Conservation (phyloP, 1,140 invertebrate genomes). For the Latrodectus geometricus region DNA sequence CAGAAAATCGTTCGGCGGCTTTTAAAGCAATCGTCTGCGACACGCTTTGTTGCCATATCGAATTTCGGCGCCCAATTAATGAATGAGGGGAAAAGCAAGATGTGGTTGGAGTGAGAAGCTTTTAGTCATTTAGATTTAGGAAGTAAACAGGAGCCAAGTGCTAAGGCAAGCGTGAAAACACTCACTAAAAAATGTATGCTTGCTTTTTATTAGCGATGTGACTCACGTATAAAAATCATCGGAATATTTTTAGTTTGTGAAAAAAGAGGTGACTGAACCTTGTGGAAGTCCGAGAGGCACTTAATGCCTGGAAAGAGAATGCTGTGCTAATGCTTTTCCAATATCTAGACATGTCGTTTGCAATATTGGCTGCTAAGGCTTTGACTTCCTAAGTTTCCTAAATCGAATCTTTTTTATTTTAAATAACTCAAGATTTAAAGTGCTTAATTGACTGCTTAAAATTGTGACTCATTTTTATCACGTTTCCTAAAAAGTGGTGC, state of each 20-base stretch:
- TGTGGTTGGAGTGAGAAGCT: slow-evolving; percentile 3
- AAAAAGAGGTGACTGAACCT: slow-evolving; percentile 44
- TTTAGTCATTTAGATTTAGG: slow-evolving; percentile 36
- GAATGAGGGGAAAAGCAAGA: not conserved
- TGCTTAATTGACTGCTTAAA: too few species aligned
- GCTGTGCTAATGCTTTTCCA: slow-evolving; percentile 34
- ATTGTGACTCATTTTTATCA: too few species aligned
- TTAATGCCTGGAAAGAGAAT: slow-evolving; percentile 22
- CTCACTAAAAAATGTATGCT: slow-evolving; percentile 57
- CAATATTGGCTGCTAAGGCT: too few species aligned
- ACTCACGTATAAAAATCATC: slow-evolving; percentile 41
- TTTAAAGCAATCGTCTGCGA: slow-evolving; percentile 31
- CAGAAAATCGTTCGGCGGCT: not conserved
- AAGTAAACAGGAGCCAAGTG: slow-evolving; percentile 30
- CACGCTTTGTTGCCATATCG: not conserved
- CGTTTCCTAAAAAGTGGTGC: too few species aligned
- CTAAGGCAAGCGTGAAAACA: slow-evolving; percentile 38
- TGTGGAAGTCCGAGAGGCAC: slow-evolving; percentile 6
- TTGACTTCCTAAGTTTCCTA: too few species aligned
- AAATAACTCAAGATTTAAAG: too few species aligned
- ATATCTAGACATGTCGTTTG: not conserved
- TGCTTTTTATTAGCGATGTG: slow-evolving; percentile 32
- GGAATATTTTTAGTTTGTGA: slow-evolving; percentile 36
- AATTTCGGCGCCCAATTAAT: slow-evolving; percentile 23
- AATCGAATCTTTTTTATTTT: too few species aligned